Conservation (phyloP, 2,888 invertebrate genomes). For the Eutolmus rufibarbis region DNA sequence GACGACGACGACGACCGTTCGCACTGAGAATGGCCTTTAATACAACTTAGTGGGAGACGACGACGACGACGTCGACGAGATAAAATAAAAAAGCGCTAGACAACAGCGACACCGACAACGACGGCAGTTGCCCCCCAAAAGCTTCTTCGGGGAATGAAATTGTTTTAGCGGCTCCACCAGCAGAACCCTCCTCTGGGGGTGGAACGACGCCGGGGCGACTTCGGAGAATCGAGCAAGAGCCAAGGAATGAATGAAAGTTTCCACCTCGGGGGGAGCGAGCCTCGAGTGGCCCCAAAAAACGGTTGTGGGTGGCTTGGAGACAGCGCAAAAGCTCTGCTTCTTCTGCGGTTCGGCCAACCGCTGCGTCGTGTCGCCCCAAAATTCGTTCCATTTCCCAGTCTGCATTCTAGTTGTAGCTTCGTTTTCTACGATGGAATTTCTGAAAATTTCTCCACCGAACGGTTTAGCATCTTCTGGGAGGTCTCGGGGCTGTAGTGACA, state of each 20-base stretch:
- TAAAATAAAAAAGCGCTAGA: slow-evolving; percentile 33
- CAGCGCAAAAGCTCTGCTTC: neutral
- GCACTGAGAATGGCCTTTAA: neutral
- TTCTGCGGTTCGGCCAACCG: neutral
- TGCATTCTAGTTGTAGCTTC: neutral
- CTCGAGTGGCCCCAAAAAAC: neutral
- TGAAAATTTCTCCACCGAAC: neutral
- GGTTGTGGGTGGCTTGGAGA: slow-evolving; percentile 13
- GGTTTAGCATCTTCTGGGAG: neutral
- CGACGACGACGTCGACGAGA: slow-evolving; percentile 6
- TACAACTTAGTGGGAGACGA: neutral
- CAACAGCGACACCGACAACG: neutral
- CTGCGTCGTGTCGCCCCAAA: neutral
- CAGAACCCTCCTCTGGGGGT: neutral
- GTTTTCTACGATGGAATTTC: neutral
- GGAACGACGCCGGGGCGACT: neutral
- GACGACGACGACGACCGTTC: slow-evolving; percentile 7
- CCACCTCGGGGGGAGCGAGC: neutral
- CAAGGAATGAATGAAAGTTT: slow-evolving; percentile 37
- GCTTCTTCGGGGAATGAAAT: slow-evolving; percentile 14
- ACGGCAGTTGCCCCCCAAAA: slow-evolving; percentile 25
- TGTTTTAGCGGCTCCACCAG: neutral
- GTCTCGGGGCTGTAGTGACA: neutral
- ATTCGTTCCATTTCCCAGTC: neutral
- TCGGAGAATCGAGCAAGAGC: slow-evolving; percentile 3